These are phyloP conservation scores for Palaemon carinicauda DNA, from an alignment of 1,140 invertebrate species.

Conservation along the genomic window DNA sequence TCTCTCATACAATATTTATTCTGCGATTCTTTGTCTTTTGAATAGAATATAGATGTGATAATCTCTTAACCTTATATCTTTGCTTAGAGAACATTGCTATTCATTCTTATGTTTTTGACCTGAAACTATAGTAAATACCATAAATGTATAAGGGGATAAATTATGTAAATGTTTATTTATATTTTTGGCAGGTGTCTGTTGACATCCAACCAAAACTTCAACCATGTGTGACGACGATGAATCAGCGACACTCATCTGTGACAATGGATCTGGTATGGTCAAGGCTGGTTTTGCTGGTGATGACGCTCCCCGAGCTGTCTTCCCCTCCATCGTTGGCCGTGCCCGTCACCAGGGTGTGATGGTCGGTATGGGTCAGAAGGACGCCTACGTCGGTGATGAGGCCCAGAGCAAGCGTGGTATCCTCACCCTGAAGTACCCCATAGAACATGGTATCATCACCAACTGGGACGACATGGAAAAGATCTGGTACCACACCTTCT, in stretches of 20 bases:
- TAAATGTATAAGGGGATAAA: no score
- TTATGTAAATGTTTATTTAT: no score
- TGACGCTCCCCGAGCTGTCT: constrained; percentile 92
- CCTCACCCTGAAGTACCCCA: constrained; percentile 90
- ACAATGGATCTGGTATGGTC: constrained; percentile 75
- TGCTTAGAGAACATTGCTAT: no score
- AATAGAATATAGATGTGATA: no score
- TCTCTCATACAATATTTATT: no score
- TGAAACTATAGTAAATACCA: no score
- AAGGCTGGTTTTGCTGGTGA: constrained; percentile 78
- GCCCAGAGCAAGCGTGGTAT: constrained; percentile 92
- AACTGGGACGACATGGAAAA: constrained; percentile 99
- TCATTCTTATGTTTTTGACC: no score
- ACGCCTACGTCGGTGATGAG: constrained; percentile 90
- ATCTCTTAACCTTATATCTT: no score
- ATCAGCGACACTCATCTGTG: constrained; percentile 50
- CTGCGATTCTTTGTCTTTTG: no score
- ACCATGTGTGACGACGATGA: no score
- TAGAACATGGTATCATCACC: constrained; percentile 94
- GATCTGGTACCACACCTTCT: constrained; percentile 95
- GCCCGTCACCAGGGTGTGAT: constrained; percentile 78
- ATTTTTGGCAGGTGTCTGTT: no score
- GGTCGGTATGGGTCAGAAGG: constrained; percentile 96
- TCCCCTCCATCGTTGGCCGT: constrained; percentile 78
- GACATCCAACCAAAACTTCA: no score